Conservation (phyloP, 2,797 vertebrate genomes). For the Epinephelus awoara region DNA sequence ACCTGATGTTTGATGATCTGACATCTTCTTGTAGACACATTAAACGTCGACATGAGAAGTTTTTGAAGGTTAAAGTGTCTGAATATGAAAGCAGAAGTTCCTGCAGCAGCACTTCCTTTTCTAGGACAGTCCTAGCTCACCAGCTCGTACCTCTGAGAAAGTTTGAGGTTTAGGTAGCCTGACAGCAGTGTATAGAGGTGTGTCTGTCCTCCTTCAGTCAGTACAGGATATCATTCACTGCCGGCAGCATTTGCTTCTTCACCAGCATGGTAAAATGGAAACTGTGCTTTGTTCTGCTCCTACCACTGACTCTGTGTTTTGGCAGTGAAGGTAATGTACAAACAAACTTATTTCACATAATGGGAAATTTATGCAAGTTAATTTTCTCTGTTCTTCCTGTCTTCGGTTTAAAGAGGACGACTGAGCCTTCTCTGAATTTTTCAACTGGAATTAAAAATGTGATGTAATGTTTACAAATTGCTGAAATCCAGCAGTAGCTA, state of each 20-base stretch:
- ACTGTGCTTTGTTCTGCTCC: constrained; percentile 19
- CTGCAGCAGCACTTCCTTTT: neutral
- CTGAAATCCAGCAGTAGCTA: neutral
- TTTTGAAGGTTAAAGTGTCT: neutral
- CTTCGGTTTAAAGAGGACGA: neutral
- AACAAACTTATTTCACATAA: neutral
- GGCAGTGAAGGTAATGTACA: neutral
- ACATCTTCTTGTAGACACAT: too few species aligned
- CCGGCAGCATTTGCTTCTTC: neutral
- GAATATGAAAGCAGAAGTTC: constrained; percentile 1
- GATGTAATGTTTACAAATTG: neutral
- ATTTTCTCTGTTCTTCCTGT: neutral
- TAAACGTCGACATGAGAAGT: neutral
- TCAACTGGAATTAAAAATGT: neutral
- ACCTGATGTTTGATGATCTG: too few species aligned
- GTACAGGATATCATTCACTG: neutral
- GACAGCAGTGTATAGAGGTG: neutral
- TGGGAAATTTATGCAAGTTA: too few species aligned
- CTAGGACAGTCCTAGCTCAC: neutral
- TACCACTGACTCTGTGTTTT: neutral
- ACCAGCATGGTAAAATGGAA: neutral
- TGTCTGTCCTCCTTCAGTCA: neutral
- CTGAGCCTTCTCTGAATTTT: neutral
- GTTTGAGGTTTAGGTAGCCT: neutral
- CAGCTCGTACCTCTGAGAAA: neutral